Evolutionary conservation across 2,888 invertebrate species (phyloP).

Genomic region (Monochamus alternatus): DNA sequence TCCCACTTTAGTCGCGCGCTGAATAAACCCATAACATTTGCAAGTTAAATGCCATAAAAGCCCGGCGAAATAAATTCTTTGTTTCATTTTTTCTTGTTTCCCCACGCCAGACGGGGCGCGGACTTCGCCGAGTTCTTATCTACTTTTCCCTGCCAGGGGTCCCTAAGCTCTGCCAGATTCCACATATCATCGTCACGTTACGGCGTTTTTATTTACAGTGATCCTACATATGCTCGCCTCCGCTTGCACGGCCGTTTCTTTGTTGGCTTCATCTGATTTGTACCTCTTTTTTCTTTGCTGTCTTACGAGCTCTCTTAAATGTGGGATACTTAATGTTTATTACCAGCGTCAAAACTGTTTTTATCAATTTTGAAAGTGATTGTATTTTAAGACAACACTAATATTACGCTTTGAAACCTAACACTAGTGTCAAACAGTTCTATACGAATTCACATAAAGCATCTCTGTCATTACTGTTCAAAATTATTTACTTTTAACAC

Average conservation of each 20-base stretch:
- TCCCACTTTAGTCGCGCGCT: constrained; percentile 69
- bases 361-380: too few relatives aligned
- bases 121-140: constrained; percentile 32
- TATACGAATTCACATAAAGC: too few relatives aligned
- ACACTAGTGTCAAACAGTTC: too few relatives aligned
- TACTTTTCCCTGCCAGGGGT: constrained; percentile 50
- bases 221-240: not conserved
- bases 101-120: constrained; percentile 38
- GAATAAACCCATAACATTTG: constrained; percentile 72
- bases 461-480: too few relatives aligned
- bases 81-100: constrained; percentile 64
- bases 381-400: too few relatives aligned
- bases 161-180: constrained; percentile 60
- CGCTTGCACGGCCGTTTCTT: not conserved
- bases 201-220: constrained; percentile 13
- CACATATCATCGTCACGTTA: constrained; percentile 64
- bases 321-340: too few relatives aligned
- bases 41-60: constrained; percentile 73
- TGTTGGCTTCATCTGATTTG: too few relatives aligned
- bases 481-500: too few relatives aligned
- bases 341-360: too few relatives aligned
- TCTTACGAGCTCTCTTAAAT: too few relatives aligned
- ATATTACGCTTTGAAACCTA: too few relatives aligned
- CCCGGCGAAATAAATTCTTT: constrained; percentile 69
- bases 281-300: too few relatives aligned